Base-by-base conservation (phyloP, 2,113 vertebrate genomes). In the Turdus rufiventris region DNA sequence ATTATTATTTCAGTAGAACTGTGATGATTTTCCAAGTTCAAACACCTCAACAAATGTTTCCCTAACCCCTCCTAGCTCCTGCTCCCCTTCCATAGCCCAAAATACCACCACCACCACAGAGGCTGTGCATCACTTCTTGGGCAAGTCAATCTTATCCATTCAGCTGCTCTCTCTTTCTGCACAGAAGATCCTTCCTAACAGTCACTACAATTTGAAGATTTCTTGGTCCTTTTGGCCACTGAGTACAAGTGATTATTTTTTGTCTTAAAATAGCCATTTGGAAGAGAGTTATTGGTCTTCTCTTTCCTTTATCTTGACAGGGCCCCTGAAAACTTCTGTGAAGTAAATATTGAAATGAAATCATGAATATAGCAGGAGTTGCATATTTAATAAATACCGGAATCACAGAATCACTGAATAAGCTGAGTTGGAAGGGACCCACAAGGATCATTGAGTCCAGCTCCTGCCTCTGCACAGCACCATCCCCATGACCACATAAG, bases 361-460 rank as follows among this genome's bases (percentile, higher is more conserved):
- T 43, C 0, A 1, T 26, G 56, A 73, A 23, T 4, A 20, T 0
- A 3, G 48, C 34, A 74, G 36, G 12, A 53, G 34, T 4, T 48
- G 9, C 25, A 45, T 28, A 24, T 47, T 38, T 58, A 79, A 65
- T 42, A 85, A 83, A 70, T 36, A 57, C 1, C 17, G 58, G 51
- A 85, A 85, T 50, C 43, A 60, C 23, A 50, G 24, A 20, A n/a
- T 66, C 51, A 57, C 36, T 50, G 17, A 58, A 51, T 36, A 26
- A 12, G 31, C 33, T 76, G 45, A 36, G 26, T 11, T 43, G 36
- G 21, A 67, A 58, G 17, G 14, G 36, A 76, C 10, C 21, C 31
- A 67, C 25, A 36, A 58, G 5, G 31, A 51, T 21, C 61, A 85
- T 2, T 9, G 51, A 34, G 10, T 42, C 16, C 43, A 57, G 5